Conservation (phyloP, 2,113 vertebrate species). For the Neogale vison region DNA sequence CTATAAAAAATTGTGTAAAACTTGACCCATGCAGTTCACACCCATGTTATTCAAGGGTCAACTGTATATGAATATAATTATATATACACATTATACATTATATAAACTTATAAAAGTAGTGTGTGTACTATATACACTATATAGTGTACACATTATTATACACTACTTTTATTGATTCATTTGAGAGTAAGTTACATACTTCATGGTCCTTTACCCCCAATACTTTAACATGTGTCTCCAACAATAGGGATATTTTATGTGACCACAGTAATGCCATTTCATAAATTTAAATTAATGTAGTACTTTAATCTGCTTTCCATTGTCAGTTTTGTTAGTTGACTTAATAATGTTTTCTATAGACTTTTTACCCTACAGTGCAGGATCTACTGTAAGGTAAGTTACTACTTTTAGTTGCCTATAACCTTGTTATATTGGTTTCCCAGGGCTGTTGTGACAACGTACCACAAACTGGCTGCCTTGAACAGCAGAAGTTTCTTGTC, state of each 20-base stretch:
- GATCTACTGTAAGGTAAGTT: neutral
- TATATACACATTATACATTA: no score
- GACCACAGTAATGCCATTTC: neutral
- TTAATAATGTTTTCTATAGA: neutral
- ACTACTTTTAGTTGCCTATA: neutral
- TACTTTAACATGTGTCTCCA: conserved; percentile 6
- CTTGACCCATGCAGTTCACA: neutral
- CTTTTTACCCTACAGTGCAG: neutral
- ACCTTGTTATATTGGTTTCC: neutral
- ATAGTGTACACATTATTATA: no score
- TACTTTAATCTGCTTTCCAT: neutral
- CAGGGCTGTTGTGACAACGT: neutral
- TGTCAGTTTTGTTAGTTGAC: neutral
- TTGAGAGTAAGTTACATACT: neutral
- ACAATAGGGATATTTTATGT: neutral
- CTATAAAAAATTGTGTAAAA: neutral
- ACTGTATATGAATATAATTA: neutral
- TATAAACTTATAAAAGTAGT: no score
- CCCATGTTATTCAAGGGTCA: neutral
- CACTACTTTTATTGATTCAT: conserved; percentile 30
- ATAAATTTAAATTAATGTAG: neutral
- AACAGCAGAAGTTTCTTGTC: neutral
- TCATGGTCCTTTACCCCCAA: conserved; percentile 27
- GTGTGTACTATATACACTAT: no score
- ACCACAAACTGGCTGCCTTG: neutral